Conservation (phyloP, 1,140 invertebrate genomes). For the Nephila pilipes region DNA sequence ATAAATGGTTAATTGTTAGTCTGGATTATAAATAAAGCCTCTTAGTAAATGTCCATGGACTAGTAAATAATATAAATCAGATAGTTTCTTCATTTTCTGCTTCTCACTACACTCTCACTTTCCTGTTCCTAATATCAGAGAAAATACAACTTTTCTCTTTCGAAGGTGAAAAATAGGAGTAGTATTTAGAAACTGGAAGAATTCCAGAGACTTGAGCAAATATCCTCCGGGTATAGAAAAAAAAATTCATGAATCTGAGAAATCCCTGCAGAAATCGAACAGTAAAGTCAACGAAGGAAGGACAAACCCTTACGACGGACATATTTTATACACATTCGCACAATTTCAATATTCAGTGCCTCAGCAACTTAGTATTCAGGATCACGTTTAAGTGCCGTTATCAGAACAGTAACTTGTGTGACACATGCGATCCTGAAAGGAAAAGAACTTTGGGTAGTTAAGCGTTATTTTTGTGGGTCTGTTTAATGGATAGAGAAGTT, state of each 20-base stretch:
- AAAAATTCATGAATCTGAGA: background rate
- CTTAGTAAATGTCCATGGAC: too few species aligned
- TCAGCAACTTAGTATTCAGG: constrained; percentile 1
- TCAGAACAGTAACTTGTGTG: background rate
- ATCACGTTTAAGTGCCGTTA: constrained; percentile 16
- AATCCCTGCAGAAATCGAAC: background rate
- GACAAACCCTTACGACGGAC: background rate
- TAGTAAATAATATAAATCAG: too few species aligned
- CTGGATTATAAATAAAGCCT: too few species aligned
- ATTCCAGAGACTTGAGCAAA: background rate
- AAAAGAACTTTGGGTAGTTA: background rate
- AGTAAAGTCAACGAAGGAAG: background rate
- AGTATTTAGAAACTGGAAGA: background rate
- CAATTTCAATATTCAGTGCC: constrained; percentile 29
- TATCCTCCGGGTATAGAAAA: background rate
- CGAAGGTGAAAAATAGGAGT: background rate
- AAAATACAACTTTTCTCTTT: too few species aligned
- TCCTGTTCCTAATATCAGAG: too few species aligned
- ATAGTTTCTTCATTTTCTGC: too few species aligned
- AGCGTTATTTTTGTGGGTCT: background rate
- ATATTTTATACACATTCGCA: background rate
- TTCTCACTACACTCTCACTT: too few species aligned
- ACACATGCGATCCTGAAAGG: background rate
- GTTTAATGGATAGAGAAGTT: too few species aligned
- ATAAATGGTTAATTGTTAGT: too few species aligned